Base-by-base conservation (phyloP, 1,140 invertebrate genomes). In the Spodoptera frugiperda region DNA sequence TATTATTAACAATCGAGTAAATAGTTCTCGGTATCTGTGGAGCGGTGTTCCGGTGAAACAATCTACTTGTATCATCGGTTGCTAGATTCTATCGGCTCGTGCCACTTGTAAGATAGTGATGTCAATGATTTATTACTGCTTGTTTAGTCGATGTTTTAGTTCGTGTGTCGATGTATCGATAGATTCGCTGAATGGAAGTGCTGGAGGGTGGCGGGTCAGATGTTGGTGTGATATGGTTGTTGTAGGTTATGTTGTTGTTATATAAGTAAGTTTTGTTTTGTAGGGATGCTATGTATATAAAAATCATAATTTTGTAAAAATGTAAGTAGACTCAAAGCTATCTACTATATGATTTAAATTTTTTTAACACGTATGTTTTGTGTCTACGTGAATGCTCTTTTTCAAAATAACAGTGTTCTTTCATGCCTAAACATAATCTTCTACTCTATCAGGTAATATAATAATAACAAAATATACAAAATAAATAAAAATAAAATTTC, bases 51-150 rank as follows among this genome's bases (percentile, higher is more conserved):
- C 77, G 83, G 87, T 82, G 86, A 85, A 87, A 88, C 86, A 88
- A 90, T 90, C 87, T 87, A 77, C 78, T 89, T 83, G 87, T 89
- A 87, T 89, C 87, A 89, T 88, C 89, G 84, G 72, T 80, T 74
- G 82, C 76, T 80, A 85, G 89, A 89, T 89, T 82, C 68, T 84
- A 90, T 89, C 89, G 83, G 82, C 89, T 84, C 89, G 89, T 89
- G 89, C 88, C 89, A 88, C 87, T 88, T 91, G 85, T 44, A 63
- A 84, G 87, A 8, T 87, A 90, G 87, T 76, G 84, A 75, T 79
- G 85, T 17, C 30, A 39, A 63, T 65, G 61, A 67, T 78, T 78
- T 77, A 68, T 79, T 46, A 19, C 19, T 12, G 19, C 17, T 55
- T 48, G 17, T 65, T 74, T 70, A 65, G 48, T 63, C 46, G 59